These are phyloP conservation scores for Pygoscelis adeliae DNA, from an alignment of 2,113 vertebrate species.

Conservation along the genomic window DNA sequence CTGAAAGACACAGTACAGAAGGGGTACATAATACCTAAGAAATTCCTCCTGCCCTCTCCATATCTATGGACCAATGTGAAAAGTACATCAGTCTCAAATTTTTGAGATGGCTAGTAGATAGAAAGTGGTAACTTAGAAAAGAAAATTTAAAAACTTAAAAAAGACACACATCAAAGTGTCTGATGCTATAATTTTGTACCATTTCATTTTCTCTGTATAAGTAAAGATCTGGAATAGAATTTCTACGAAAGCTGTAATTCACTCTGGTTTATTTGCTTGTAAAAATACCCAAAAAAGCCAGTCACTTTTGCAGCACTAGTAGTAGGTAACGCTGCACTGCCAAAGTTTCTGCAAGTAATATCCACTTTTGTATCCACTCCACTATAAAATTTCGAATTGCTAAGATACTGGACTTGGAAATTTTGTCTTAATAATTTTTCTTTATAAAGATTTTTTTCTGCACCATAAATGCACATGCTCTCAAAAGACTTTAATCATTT, in stretches of 20 bases:
- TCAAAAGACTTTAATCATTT: neutral
- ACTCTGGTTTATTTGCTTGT: neutral
- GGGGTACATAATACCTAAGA: neutral
- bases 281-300: neutral
- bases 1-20: neutral
- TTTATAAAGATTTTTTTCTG: neutral
- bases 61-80: neutral
- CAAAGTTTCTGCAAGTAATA: neutral
- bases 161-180: neutral
- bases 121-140: neutral
- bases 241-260: neutral
- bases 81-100: neutral
- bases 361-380: neutral
- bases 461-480: neutral
- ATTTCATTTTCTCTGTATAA: neutral
- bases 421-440: neutral
- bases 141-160: neutral
- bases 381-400: neutral
- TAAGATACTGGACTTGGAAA: neutral
- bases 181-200: neutral
- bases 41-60: neutral
- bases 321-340: neutral
- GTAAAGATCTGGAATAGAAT: neutral
- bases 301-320: neutral
- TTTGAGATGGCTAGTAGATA: neutral